Evolutionary conservation across 2,113 vertebrate genomes (phyloP).

Genomic region (Syrrhaptes paradoxus): DNA sequence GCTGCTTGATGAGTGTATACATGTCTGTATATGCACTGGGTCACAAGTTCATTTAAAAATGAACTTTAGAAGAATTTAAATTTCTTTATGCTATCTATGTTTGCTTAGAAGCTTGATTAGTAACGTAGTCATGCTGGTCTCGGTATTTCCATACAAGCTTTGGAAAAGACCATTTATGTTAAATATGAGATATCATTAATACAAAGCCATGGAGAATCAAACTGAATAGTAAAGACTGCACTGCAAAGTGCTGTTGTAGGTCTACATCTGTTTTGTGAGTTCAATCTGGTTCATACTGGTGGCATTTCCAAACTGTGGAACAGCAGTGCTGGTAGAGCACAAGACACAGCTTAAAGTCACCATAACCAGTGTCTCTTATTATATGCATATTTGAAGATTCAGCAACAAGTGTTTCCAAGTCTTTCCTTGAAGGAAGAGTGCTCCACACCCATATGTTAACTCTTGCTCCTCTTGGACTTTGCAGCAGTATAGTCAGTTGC

Average conservation of each 20-base stretch:
- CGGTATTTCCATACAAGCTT: neutral
- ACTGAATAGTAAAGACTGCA: neutral
- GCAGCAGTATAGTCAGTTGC: too few species aligned
- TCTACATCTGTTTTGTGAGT: neutral
- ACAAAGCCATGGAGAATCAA: neutral
- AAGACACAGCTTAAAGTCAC: neutral
- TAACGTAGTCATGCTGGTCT: neutral
- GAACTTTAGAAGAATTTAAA: neutral
- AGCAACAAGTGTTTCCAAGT: neutral
- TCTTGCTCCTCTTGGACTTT: neutral
- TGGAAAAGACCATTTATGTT: neutral
- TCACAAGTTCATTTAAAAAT: neutral
- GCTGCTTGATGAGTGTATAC: slow-evolving; percentile 32
- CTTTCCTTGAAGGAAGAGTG: neutral
- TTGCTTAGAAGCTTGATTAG: neutral
- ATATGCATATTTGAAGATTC: neutral
- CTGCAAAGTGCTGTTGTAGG: neutral
- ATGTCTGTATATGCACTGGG: slow-evolving; percentile 23
- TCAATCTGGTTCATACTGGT: neutral
- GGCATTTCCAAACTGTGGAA: neutral
- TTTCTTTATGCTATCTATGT: neutral
- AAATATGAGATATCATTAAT: neutral
- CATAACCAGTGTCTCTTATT: neutral
- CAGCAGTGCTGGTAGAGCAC: neutral
- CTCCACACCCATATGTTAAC: neutral